Evolutionary conservation across 2,113 vertebrate genomes (phyloP).

Genomic region (Rana temporaria): DNA sequence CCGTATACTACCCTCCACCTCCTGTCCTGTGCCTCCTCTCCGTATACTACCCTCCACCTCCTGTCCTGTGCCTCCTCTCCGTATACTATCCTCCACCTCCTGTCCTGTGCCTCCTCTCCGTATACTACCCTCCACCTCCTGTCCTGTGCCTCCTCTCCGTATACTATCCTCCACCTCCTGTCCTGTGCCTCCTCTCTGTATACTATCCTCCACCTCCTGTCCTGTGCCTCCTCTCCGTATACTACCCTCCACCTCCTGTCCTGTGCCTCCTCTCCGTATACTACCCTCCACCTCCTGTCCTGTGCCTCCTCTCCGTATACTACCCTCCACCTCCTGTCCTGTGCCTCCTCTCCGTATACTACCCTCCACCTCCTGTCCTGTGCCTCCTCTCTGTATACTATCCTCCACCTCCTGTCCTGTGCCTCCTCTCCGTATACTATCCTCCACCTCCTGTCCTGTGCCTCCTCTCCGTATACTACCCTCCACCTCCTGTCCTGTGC

Average conservation of each 20-base stretch:
- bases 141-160: background rate
- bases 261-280: background rate
- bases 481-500: background rate
- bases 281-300: background rate
- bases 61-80: background rate
- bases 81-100: background rate
- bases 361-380: background rate
- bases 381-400: background rate
- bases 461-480: background rate
- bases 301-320: background rate
- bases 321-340: background rate
- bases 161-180: conserved; percentile 66
- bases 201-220: background rate
- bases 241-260: too few species aligned
- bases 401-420: background rate
- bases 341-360: background rate
- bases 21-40: background rate
- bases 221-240: background rate
- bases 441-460: background rate
- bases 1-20: too few species aligned
- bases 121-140: too few species aligned
- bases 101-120: background rate
- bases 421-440: background rate
- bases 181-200: too few species aligned
- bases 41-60: too few species aligned